Conservation (phyloP, 2,113 vertebrate species). For the Microcebus jonahi region DNA sequence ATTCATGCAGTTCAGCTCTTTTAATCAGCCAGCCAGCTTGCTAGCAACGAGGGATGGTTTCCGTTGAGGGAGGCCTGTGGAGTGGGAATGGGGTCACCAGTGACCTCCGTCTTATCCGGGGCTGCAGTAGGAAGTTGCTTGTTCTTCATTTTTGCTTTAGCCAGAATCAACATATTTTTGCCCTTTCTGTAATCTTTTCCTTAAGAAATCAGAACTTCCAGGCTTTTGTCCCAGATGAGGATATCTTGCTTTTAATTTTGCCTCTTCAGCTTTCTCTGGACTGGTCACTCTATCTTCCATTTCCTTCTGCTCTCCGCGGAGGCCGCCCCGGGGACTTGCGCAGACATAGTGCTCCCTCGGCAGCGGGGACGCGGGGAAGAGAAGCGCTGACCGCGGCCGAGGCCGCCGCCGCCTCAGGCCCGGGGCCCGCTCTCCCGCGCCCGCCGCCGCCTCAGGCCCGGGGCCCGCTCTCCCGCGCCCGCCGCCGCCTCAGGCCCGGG, state of each 20-base stretch:
- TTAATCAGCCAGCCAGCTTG: conserved; percentile 97
- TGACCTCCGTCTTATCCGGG: conserved; percentile 97
- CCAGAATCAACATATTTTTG: conserved; percentile 99
- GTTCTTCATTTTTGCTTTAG: conserved; percentile 99
- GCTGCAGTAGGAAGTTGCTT: conserved; percentile 95
- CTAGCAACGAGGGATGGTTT: conserved; percentile 99
- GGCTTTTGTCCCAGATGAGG: conserved; percentile 96
- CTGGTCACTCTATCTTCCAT: conserved; percentile 95
- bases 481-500: no score
- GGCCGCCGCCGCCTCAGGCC: no score
- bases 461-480: no score
- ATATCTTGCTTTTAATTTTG: conserved; percentile 96
- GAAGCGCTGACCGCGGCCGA: no score
- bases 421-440: no score
- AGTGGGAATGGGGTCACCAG: conserved; percentile 99
- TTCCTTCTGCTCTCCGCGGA: conserved; percentile 82
- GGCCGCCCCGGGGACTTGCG: no score
- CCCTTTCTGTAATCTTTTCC: conserved; percentile 98
- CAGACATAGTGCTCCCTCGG: no score
- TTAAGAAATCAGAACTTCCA: conserved; percentile 96
- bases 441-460: no score
- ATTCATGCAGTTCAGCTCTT: conserved; percentile 86
- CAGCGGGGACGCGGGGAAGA: no score
- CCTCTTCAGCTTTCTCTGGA: conserved; percentile 97
- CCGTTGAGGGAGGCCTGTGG: conserved; percentile 99